phyloP scores from a whole-genome alignment of 2,888 invertebrate genomes.

The Agonopterix arenella region DNA sequence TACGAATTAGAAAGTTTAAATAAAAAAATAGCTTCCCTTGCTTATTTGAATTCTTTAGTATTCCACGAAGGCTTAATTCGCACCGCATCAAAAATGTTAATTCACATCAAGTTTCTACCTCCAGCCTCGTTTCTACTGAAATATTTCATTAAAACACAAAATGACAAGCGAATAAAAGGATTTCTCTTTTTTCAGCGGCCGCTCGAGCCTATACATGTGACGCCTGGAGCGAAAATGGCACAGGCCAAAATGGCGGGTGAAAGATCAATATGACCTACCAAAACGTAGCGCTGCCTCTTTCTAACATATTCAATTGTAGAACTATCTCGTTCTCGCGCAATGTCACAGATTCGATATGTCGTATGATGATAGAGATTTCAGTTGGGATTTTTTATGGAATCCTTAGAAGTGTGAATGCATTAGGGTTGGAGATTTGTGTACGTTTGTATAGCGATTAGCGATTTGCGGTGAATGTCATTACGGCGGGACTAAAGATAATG shows the following conservation, averaged over 20 bases:
- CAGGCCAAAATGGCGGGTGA: conserved; percentile 74
- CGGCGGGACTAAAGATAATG: conserved; percentile 48
- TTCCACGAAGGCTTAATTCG: conserved; percentile 35
- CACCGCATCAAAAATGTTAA: conserved; percentile 59
- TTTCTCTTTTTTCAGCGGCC: conserved; percentile 48
- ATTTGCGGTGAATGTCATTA: conserved; percentile 54
- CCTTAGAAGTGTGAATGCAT: conserved; percentile 34
- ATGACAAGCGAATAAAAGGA: conserved; percentile 64
- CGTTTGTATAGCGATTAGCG: conserved; percentile 59
- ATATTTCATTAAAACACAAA: conserved; percentile 69
- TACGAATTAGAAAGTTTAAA: too few species aligned
- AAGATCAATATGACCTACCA: conserved; percentile 76
- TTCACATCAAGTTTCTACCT: conserved; percentile 52
- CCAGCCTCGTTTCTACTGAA: conserved; percentile 42
- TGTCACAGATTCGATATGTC: conserved; percentile 62
- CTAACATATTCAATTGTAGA: conserved; percentile 23
- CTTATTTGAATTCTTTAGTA: conserved; percentile 20
- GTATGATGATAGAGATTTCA: conserved; percentile 55
- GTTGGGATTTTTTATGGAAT: conserved; percentile 47
- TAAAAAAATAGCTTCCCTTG: too few species aligned
- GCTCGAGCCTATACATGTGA: conserved; percentile 57
- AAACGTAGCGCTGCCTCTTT: conserved; percentile 53
- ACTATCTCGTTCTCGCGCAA: conserved; percentile 45
- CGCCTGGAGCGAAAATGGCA: conserved; percentile 68
- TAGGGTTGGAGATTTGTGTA: conserved; percentile 33